Evolutionary conservation across 2,113 vertebrate species (phyloP).

Genomic region (Dromas ardeola): DNA sequence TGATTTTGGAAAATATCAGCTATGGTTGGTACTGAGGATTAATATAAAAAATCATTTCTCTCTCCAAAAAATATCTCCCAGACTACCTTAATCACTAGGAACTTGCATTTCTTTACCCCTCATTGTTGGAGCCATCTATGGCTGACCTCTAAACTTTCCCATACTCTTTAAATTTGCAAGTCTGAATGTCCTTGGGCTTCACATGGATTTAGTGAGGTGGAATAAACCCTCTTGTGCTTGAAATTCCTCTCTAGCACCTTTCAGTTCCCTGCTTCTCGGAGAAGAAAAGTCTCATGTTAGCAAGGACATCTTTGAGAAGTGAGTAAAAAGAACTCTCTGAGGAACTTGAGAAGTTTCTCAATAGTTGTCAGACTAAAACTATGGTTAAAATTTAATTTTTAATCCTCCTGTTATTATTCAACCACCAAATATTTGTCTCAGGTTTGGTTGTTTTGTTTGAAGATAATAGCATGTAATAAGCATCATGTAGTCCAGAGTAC

Average conservation of each 20-base stretch:
- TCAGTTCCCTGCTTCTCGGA: neutral
- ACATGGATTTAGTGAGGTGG: neutral
- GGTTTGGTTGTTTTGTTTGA: neutral
- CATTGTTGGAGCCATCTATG: neutral
- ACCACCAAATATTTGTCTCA: neutral
- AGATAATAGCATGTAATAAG: neutral
- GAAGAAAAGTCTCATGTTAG: neutral
- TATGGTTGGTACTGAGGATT: neutral
- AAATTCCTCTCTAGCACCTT: neutral
- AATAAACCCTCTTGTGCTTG: neutral
- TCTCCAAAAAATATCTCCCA: neutral
- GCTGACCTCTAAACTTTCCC: neutral
- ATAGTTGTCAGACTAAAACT: neutral
- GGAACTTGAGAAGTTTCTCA: neutral
- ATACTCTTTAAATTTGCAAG: neutral
- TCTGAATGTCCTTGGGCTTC: neutral
- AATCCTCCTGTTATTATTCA: neutral
- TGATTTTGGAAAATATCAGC: neutral
- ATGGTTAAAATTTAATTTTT: neutral
- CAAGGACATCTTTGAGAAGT: neutral
- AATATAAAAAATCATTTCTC: neutral
- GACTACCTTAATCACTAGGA: neutral
- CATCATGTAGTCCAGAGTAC: neutral
- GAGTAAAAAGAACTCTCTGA: neutral
- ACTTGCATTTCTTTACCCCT: neutral